Percentiles rank a stretch among this genome's conserved stretches.
Conservation (phyloP, 2,797 vertebrate genomes). For the Artibeus jamaicensis region DNA sequence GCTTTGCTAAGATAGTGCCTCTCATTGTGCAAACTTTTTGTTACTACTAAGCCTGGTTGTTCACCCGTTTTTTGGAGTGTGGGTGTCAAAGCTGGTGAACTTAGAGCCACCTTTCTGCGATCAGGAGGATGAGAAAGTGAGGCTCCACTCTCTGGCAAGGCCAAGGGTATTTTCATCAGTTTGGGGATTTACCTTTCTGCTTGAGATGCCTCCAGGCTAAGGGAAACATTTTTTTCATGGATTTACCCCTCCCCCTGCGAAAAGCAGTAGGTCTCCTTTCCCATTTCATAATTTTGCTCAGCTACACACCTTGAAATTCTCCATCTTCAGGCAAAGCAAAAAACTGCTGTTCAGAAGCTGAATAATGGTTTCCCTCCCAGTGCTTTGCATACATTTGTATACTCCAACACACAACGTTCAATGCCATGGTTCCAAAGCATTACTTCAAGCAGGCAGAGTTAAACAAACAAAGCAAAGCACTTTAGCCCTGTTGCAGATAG, state of each 20-base stretch:
- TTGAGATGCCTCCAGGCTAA: background rate
- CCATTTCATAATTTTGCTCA: background rate
- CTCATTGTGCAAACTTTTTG: background rate
- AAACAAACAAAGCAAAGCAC: background rate
- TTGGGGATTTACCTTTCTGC: background rate
- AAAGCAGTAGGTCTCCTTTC: background rate
- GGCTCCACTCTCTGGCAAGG: background rate
- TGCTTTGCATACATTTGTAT: background rate
- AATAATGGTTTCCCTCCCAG: background rate
- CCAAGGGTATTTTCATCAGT: background rate
- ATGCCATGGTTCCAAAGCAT: background rate
- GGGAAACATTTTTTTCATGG: background rate
- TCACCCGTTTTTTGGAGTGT: background rate
- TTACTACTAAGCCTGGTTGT: background rate
- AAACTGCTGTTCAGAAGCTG: background rate
- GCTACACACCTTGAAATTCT: background rate
- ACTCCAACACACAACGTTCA: background rate
- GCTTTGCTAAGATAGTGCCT: background rate
- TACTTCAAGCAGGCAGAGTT: background rate
- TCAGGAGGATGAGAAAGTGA: background rate
- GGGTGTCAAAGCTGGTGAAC: background rate
- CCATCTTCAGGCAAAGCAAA: background rate
- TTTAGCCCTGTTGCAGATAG: background rate
- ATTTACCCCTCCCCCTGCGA: background rate
- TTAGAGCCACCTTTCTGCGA: background rate